phyloP scores from a whole-genome alignment of 1,140 invertebrate genomes.

The Drosophila tani region DNA sequence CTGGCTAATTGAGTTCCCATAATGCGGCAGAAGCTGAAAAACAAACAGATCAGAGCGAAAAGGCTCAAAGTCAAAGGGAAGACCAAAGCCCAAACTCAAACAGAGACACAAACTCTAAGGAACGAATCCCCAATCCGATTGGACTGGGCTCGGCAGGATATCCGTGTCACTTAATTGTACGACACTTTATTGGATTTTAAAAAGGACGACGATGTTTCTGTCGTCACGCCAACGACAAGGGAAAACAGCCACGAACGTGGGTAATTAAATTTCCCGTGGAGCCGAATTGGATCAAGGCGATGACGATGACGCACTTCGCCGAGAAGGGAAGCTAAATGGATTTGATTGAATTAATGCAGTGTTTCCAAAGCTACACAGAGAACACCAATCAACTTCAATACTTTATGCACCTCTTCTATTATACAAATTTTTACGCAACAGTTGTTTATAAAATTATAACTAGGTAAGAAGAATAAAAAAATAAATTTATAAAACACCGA shows the following conservation, averaged over 20 bases:
- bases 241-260: constrained; percentile 29
- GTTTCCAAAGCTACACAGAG: constrained; percentile 9
- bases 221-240: constrained; percentile 50
- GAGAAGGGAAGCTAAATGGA: constrained; percentile 47
- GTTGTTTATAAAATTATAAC: background rate
- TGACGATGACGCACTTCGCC: constrained; percentile 63
- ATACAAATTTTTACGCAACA: background rate
- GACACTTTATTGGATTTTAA: constrained; percentile 83
- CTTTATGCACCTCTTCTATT: background rate
- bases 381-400: background rate
- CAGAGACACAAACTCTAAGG: constrained; percentile 12
- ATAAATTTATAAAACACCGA: background rate
- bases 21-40: constrained; percentile 49
- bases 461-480: background rate
- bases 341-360: constrained; percentile 74
- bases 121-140: constrained; percentile 46
- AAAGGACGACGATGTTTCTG: constrained; percentile 58
- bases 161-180: constrained; percentile 77
- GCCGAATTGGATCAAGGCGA: constrained; percentile 57
- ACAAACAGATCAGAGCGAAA: constrained; percentile 42
- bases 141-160: constrained; percentile 61
- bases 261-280: constrained; percentile 81
- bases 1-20: constrained; percentile 59
- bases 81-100: constrained; percentile 41
- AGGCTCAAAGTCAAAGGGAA: constrained; percentile 14